phyloP scores from a whole-genome alignment of 2,113 vertebrate species.

The Leiothrix lutea region DNA sequence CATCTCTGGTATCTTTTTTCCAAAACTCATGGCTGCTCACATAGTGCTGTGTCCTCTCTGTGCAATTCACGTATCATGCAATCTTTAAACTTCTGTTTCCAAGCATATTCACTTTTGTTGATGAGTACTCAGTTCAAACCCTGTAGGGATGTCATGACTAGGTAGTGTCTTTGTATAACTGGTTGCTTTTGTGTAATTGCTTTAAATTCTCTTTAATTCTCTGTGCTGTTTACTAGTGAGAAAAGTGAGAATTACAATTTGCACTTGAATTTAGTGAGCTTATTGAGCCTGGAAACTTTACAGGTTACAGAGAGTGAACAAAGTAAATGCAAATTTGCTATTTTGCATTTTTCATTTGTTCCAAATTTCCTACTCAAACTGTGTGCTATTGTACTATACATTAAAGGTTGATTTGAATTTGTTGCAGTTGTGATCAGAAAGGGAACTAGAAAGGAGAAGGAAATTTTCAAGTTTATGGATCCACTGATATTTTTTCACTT shows the following conservation, averaged over 20 bases:
- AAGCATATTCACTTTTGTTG: neutral
- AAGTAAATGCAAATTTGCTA: neutral
- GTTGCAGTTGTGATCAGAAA: neutral
- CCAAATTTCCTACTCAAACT: neutral
- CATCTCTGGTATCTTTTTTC: neutral
- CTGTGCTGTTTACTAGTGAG: neutral
- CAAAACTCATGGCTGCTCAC: neutral
- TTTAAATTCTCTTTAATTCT: neutral
- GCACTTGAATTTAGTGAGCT: neutral
- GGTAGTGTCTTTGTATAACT: neutral
- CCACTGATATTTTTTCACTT: neutral
- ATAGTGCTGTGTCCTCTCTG: neutral
- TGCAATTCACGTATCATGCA: neutral
- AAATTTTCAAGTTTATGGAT: neutral
- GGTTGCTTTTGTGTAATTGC: neutral
- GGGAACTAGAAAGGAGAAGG: neutral
- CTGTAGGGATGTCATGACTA: neutral
- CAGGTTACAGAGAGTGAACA: neutral
- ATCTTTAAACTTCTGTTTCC: neutral
- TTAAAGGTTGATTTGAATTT: neutral
- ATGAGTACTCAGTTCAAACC: neutral
- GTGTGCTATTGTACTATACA: neutral
- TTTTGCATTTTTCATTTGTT: neutral
- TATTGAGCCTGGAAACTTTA: neutral
- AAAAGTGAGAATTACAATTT: neutral